A percentile compares a stretch with the other conserved stretches of the same genome.
These are phyloP conservation scores for Drosophila colorata DNA, from an alignment of 2,888 invertebrate species.

Conservation along the genomic window DNA sequence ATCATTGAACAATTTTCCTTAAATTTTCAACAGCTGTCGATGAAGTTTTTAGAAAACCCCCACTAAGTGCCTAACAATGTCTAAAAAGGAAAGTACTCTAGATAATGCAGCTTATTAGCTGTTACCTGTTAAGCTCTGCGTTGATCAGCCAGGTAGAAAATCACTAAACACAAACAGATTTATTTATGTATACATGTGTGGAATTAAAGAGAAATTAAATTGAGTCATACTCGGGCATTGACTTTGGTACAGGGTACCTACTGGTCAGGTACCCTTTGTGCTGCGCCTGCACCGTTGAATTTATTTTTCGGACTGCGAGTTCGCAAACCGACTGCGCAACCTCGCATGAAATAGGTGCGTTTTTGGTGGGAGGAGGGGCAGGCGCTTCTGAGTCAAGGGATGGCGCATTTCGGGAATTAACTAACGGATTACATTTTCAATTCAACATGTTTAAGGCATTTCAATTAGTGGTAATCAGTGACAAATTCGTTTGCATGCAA, in stretches of 20 bases:
- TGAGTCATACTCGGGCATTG: neutral
- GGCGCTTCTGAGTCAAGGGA: neutral
- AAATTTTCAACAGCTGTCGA: too few relatives aligned
- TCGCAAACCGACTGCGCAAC: slow-evolving; percentile 14
- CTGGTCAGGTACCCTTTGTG: neutral
- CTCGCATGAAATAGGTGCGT: slow-evolving; percentile 4
- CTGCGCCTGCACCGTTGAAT: neutral
- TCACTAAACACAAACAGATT: neutral
- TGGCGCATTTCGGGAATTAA: slow-evolving; percentile 42
- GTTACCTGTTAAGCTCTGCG: neutral
- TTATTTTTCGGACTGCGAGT: neutral
- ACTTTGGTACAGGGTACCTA: slow-evolving; percentile 7
- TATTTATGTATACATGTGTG: neutral
- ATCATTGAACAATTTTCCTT: too few relatives aligned
- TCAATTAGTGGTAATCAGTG: slow-evolving; percentile 57
- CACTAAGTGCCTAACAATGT: too few relatives aligned
- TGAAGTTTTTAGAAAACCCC: too few relatives aligned
- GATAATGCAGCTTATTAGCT: neutral
- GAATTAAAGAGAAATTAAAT: neutral
- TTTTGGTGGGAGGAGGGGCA: too few relatives aligned
- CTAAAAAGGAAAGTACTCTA: neutral
- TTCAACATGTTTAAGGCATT: slow-evolving; percentile 50
- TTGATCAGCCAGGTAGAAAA: neutral
- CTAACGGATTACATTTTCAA: slow-evolving; percentile 61
- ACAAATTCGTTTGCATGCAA: slow-evolving; percentile 49